Conservation (phyloP, 2,888 invertebrate genomes). For the Diarsia brunnea region DNA sequence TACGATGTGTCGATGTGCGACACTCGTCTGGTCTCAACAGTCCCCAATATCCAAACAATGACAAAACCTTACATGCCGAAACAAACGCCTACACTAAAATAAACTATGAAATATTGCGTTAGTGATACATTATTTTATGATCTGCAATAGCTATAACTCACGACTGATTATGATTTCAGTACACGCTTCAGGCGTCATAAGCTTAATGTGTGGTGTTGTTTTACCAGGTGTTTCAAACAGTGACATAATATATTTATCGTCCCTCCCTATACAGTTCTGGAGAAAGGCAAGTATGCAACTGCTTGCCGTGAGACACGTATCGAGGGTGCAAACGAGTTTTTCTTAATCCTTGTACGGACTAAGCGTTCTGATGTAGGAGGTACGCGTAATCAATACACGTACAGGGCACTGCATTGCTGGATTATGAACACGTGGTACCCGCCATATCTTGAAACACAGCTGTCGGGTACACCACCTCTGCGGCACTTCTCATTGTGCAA, state of each 20-base stretch:
- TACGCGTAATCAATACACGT: too few species aligned
- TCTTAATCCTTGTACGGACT: neutral
- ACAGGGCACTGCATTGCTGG: too few species aligned
- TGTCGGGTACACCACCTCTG: too few species aligned
- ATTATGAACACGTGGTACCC: too few species aligned
- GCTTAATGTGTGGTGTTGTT: neutral
- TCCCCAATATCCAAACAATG: slow-evolving; percentile 1
- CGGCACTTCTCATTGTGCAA: too few species aligned
- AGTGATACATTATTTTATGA: slow-evolving; percentile 48
- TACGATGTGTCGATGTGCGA: too few species aligned
- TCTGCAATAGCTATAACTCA: slow-evolving; percentile 25
- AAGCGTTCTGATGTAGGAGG: too few species aligned
- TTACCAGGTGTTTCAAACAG: neutral
- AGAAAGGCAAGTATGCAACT: neutral
- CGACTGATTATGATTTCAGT: slow-evolving; percentile 12
- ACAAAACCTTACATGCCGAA: slow-evolving; percentile 22
- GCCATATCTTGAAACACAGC: too few species aligned
- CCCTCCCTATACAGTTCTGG: neutral
- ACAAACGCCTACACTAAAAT: slow-evolving; percentile 54
- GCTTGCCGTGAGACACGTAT: neutral
- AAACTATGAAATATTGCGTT: slow-evolving; percentile 64
- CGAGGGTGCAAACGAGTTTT: neutral
- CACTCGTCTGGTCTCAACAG: neutral
- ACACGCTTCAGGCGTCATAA: slow-evolving; percentile 4
- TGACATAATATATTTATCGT: neutral